A percentile compares a stretch with the other conserved stretches of the same genome.
Conservation (phyloP, 2,113 vertebrate species). For the Leucopternis melanops region DNA sequence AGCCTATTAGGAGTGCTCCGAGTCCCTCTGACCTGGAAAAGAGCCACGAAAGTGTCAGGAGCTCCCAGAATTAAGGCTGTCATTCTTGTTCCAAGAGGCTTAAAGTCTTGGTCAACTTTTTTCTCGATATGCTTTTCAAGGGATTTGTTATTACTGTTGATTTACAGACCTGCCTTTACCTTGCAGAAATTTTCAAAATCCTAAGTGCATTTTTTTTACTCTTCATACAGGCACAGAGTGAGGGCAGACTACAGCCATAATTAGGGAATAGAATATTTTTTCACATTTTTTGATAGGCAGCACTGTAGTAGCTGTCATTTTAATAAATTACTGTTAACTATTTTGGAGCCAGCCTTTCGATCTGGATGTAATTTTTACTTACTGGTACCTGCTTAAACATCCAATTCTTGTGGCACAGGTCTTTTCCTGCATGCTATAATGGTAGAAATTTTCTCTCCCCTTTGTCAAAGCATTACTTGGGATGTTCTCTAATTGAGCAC, state of each 20-base stretch:
- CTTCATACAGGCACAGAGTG: background rate
- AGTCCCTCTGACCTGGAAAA: background rate
- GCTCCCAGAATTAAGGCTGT: background rate
- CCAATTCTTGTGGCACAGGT: background rate
- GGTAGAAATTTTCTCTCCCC: background rate
- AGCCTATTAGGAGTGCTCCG: background rate
- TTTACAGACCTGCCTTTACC: background rate
- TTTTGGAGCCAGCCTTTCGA: background rate
- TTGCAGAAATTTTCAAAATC: background rate
- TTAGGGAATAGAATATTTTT: background rate
- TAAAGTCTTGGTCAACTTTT: background rate
- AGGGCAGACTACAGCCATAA: background rate
- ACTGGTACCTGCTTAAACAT: background rate
- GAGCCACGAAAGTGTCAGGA: background rate
- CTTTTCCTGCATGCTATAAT: background rate
- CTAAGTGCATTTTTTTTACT: background rate
- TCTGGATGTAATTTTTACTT: background rate
- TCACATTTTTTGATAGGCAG: background rate
- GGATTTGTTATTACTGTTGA: background rate
- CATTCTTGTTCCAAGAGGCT: background rate
- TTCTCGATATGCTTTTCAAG: background rate
- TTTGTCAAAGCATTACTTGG: background rate
- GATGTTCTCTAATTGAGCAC: background rate
- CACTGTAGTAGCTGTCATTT: background rate
- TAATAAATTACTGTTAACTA: background rate